phyloP scores from a whole-genome alignment of 2,888 invertebrate species.

The Thalpophila matura region DNA sequence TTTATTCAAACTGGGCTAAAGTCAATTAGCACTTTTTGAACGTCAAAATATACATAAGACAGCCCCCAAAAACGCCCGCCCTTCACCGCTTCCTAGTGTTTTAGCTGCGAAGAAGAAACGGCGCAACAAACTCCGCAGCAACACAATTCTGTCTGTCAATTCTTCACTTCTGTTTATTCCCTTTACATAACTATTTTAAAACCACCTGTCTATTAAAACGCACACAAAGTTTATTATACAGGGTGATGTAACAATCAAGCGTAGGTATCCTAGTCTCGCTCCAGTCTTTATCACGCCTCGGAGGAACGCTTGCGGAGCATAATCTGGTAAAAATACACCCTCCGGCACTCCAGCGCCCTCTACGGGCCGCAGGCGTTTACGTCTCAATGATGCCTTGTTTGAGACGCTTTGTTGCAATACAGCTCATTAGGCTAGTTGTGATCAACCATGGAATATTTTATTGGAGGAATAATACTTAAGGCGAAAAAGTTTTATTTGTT shows the following conservation, averaged over 20 bases:
- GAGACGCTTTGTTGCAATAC: conserved; percentile 29
- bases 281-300: conserved; percentile 60
- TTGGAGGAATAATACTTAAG: neutral
- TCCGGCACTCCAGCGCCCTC: conserved; percentile 68
- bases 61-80: no score
- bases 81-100: no score
- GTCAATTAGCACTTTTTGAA: no score
- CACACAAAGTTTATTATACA: neutral
- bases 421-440: conserved; percentile 8
- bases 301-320: conserved; percentile 74
- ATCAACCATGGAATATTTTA: neutral
- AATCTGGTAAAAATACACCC: conserved; percentile 87
- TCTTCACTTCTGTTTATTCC: no score
- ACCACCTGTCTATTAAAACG: neutral
- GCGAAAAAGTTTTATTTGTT: neutral
- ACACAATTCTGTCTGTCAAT: no score
- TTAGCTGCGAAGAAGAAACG: no score
- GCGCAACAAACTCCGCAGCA: no score
- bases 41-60: no score
- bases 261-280: conserved; percentile 9
- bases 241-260: conserved; percentile 13
- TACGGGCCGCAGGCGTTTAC: conserved; percentile 34
- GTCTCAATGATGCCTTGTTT: conserved; percentile 47
- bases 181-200: no score
- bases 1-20: no score